Conservation (phyloP, 2,888 invertebrate genomes). For the Trissoscelio sp. region DNA sequence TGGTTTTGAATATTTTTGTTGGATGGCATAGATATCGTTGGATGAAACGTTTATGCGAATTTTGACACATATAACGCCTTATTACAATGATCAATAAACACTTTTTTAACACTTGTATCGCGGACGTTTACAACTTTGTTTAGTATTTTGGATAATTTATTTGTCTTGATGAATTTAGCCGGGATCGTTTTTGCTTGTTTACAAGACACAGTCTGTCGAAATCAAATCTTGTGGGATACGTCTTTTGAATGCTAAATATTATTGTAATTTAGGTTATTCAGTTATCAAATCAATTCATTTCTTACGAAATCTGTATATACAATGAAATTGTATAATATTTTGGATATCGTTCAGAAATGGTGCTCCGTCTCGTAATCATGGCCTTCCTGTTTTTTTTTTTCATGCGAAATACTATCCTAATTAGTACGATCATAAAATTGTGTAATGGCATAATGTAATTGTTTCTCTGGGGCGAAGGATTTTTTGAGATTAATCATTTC, state of each 20-base stretch:
- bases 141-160: slow-evolving; percentile 46
- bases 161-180: slow-evolving; percentile 47
- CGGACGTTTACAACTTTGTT: slow-evolving; percentile 40
- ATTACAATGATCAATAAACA: slow-evolving; percentile 34
- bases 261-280: background rate
- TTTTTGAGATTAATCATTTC: background rate
- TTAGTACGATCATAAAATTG: background rate
- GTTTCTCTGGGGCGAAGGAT: background rate
- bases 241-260: slow-evolving; percentile 7
- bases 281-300: background rate
- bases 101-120: slow-evolving; percentile 36
- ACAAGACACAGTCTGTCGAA: slow-evolving; percentile 20
- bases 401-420: background rate
- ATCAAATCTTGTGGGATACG: slow-evolving; percentile 3
- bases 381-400: no score
- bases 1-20: background rate
- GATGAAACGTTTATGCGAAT: background rate
- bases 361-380: background rate
- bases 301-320: no score
- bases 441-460: background rate
- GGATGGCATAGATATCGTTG: background rate
- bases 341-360: background rate
- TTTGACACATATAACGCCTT: background rate
- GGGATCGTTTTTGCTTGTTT: slow-evolving; percentile 10
- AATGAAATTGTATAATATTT: no score